Evolutionary conservation across 2,888 invertebrate species (phyloP), one percentile per base, ranked within the genome.

Genomic region (Meganola albula): DNA sequence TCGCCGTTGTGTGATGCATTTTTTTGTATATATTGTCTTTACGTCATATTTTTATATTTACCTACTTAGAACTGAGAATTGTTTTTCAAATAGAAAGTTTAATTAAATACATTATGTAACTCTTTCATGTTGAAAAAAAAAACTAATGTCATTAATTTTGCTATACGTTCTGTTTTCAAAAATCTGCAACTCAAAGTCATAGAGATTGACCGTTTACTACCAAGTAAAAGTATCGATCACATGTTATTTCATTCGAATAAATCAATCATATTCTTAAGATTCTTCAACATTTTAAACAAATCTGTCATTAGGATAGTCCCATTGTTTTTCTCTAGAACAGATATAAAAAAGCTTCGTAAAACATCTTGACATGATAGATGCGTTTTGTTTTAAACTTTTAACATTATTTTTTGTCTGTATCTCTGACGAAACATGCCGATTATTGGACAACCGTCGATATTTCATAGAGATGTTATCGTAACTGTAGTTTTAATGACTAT

Each of bases 391-490:
- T 46, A 22, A 26, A 24, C 16, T 16, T 64, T 62, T 63, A 51
- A 10, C 2, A 3, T 20, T 20, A 27, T 57, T 70, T 70, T 74
- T 72, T 67, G 63, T 58, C 40, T 52, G 47, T 40, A 10, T 7
- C 25, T 59, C 58, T 60, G 54, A 58, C 60, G 48, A 40, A 57
- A 69, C 65, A 70, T 65, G 73, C 71, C 74, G 76, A 74, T 66
- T 66, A 71, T 59, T 58, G 62, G 61, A 44, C 40, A 30, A 47
- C 57, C 57, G 56, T 63, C 69, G 57, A 79, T 78, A 68, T 74
- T 72, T 79, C 72, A 71, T 42, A 28, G 9, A 12, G 54, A 53
- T 57, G 48, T 52, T 67, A 74, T 74, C 72, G 47, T 43, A 41
- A 48, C 23, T 35, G 42, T 54, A 51, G 63, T 64, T n/a, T n/a